Evolutionary conservation across 2,888 invertebrate species (phyloP), one percentile per base, ranked within the genome.

Genomic region (Pheosia tremula): DNA sequence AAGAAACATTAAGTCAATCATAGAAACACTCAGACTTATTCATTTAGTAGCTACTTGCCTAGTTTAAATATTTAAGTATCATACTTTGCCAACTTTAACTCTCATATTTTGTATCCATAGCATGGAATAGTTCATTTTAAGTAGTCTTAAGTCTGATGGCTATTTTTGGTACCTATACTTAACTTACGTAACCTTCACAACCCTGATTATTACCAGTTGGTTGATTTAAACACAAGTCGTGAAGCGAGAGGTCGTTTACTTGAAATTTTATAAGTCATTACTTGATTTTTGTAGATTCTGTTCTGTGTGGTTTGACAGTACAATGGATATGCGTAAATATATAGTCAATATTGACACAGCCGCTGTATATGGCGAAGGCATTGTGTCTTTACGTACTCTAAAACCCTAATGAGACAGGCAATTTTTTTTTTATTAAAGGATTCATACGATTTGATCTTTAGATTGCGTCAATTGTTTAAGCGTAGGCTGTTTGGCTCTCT

Each of bases 361-460:
- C 39, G 59, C 61, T 36, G 55, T 59, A 56, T 50, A 10, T 57
- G 60, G 64, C 60, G 9, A 69, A 64, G 62, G 47, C 47, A 5
- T 2, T n/a, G 60, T 49, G 7, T 52, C 70, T 39, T 58, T 60
- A 49, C 64, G 62, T 62, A n/a, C n/a, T n/a, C n/a, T n/a, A 66
- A 62, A 56, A 65, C 60, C 57, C 58, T 74, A 66, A 59, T 74
- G 59, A 67, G 72, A 68, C 59, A 61, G 64, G 61, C 69, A 53
- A 56, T 24, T 24, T 36, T 0, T n/a, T 7, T 39, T 47, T 24
- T 1, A 24, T 24, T 24, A 24, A 24, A 1, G 0, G 24, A 24
- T 24, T 24, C 24, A 24, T 24, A 24, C 24, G 24, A 24, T 24
- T 24, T 24, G 0, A 24, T 24, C 24, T 1, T 24, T 24, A 24